Conservation (phyloP, 2,888 invertebrate genomes). For the Mythimna impura region DNA sequence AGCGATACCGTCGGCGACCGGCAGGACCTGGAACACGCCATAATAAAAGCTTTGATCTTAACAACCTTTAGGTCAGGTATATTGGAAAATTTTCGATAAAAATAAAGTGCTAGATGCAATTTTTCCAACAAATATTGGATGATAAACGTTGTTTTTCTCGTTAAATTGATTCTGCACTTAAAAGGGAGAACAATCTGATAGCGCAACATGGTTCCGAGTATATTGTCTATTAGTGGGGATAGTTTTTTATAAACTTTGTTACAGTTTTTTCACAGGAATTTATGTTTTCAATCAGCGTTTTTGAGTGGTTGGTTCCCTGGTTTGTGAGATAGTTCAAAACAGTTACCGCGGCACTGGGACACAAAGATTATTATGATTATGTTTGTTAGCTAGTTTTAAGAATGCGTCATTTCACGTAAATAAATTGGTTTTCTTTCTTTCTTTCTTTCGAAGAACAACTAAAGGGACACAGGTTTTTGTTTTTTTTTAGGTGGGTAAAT, state of each 20-base stretch:
- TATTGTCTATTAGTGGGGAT: background rate
- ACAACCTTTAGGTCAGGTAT: slow-evolving; percentile 56
- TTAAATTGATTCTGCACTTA: slow-evolving; percentile 33
- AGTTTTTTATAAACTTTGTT: background rate
- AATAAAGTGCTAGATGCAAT: slow-evolving; percentile 55
- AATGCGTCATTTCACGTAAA: too few species aligned
- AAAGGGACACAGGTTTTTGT: too few species aligned
- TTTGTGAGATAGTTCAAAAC: too few species aligned
- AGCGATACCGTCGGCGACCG: slow-evolving; percentile 60
- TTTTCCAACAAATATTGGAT: slow-evolving; percentile 45
- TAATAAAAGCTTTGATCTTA: slow-evolving; percentile 67
- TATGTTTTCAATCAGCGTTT: background rate
- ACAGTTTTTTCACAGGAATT: background rate
- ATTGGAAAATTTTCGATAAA: slow-evolving; percentile 55
- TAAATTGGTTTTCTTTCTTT: too few species aligned
- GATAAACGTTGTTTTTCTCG: slow-evolving; percentile 40
- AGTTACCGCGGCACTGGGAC: too few species aligned
- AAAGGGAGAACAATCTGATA: slow-evolving; percentile 5
- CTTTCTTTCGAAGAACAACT: too few species aligned
- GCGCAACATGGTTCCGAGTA: background rate
- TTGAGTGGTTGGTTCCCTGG: too few species aligned
- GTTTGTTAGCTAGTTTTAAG: too few species aligned
- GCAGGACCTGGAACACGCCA: slow-evolving; percentile 62
- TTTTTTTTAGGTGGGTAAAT: too few species aligned
- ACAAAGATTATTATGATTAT: too few species aligned